Percentiles rank a stretch among this genome's conserved stretches.
Conservation (phyloP, 2,888 invertebrate species). For the Megamerina dolium region DNA sequence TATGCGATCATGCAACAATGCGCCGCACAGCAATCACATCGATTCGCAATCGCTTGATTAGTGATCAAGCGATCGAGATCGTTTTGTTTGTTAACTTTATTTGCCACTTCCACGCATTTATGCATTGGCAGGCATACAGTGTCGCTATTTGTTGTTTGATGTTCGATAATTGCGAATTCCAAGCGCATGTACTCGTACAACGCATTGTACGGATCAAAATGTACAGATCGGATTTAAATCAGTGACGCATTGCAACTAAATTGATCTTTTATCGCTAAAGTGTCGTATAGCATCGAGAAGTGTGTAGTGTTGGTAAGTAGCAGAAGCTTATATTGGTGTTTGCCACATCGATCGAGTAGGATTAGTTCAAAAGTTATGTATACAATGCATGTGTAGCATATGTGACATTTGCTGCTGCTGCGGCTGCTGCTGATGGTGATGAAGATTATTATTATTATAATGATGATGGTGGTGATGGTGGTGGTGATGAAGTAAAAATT, state of each 20-base stretch:
- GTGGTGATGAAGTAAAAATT: conserved; percentile 38
- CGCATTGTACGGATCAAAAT: conserved; percentile 39
- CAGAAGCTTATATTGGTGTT: too few relatives aligned
- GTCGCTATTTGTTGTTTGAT: conserved; percentile 29
- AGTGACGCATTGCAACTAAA: conserved; percentile 43
- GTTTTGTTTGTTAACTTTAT: not conserved
- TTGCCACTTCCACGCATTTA: not conserved
- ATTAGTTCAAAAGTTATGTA: too few relatives aligned
- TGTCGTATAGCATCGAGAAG: not conserved
- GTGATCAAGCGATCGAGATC: conserved; percentile 10
- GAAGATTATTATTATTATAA: too few relatives aligned
- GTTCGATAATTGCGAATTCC: conserved; percentile 47
- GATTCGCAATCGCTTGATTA: conserved; percentile 3
- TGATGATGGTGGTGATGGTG: too few relatives aligned
- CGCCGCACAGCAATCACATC: conserved; percentile 3
- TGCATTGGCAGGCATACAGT: not conserved
- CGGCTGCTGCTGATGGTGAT: too few relatives aligned
- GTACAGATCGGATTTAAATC: conserved; percentile 45
- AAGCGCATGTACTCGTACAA: conserved; percentile 40
- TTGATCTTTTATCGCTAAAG: conserved; percentile 45
- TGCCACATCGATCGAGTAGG: too few relatives aligned
- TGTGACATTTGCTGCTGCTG: too few relatives aligned
- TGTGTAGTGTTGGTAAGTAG: not conserved
- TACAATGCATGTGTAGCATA: too few relatives aligned
- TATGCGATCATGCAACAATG: too few relatives aligned